Conservation (phyloP, 2,888 invertebrate species). For the Sarcophaga caerulescens region DNA sequence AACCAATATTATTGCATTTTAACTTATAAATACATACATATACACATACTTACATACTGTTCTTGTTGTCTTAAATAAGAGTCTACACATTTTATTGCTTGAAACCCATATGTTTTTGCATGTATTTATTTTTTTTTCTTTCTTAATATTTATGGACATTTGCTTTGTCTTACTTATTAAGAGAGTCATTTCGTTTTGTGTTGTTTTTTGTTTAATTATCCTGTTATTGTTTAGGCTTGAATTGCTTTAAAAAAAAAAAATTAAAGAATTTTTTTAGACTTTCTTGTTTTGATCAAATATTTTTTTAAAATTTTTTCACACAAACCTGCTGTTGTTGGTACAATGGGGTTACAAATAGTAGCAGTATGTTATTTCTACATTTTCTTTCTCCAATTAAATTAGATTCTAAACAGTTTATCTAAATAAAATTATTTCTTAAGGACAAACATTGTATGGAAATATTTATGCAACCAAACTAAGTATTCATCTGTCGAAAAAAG, state of each 20-base stretch:
- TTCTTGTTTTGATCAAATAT: too few species aligned
- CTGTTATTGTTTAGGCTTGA: slow-evolving; percentile 51
- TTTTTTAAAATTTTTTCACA: too few species aligned
- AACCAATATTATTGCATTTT: neutral
- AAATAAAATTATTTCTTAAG: too few species aligned
- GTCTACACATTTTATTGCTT: neutral
- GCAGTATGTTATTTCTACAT: too few species aligned
- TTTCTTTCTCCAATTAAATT: too few species aligned
- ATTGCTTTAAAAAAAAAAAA: slow-evolving; percentile 5
- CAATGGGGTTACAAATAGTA: too few species aligned
- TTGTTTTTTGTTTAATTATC: slow-evolving; percentile 45
- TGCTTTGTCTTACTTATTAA: slow-evolving; percentile 42
- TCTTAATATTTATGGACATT: slow-evolving; percentile 39
- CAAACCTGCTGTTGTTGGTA: too few species aligned
- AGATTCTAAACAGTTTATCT: too few species aligned
- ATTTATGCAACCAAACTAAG: too few species aligned
- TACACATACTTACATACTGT: neutral
- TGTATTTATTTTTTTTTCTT: neutral
- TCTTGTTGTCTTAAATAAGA: neutral
- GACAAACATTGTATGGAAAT: too few species aligned
- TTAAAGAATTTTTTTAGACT: neutral
- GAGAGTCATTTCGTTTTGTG: neutral
- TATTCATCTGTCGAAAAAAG: too few species aligned
- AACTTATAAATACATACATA: neutral
- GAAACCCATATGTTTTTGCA: slow-evolving; percentile 49